These are phyloP conservation scores for Molossus molossus DNA, from an alignment of 2,797 vertebrate genomes.

Conservation along the genomic window DNA sequence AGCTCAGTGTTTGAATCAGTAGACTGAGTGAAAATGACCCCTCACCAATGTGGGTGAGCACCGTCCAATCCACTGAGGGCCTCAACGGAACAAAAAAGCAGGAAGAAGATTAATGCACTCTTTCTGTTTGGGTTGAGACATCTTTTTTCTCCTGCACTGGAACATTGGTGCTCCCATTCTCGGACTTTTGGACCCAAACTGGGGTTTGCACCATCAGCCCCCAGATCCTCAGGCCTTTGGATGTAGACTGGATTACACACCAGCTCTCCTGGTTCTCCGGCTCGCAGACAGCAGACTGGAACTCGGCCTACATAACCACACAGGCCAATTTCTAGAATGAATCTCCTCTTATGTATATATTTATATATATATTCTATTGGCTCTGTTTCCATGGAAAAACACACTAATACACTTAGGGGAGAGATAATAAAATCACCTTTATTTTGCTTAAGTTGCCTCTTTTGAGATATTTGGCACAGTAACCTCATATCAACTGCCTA, in stretches of 20 bases:
- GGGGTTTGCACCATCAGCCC: not conserved
- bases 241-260: not conserved
- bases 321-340: not conserved
- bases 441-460: not conserved
- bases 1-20: not conserved
- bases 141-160: not conserved
- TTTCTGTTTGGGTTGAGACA: not conserved
- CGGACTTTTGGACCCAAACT: not conserved
- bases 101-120: not conserved
- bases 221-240: not conserved
- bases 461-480: constrained; percentile 14
- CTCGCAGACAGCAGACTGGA: not conserved
- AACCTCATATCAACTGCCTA: not conserved
- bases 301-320: not conserved
- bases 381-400: not conserved
- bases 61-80: not conserved
- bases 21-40: not conserved
- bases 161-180: not conserved
- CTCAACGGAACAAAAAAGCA: not conserved
- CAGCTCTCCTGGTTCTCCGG: not conserved
- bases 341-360: not conserved
- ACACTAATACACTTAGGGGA: not conserved
- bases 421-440: constrained; percentile 10
- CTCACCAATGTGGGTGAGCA: not conserved
- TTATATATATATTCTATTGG: too few relatives aligned